These are phyloP conservation scores for Brachionichthys hirsutus DNA, from an alignment of 2,113 vertebrate species.

Conservation along the genomic window DNA sequence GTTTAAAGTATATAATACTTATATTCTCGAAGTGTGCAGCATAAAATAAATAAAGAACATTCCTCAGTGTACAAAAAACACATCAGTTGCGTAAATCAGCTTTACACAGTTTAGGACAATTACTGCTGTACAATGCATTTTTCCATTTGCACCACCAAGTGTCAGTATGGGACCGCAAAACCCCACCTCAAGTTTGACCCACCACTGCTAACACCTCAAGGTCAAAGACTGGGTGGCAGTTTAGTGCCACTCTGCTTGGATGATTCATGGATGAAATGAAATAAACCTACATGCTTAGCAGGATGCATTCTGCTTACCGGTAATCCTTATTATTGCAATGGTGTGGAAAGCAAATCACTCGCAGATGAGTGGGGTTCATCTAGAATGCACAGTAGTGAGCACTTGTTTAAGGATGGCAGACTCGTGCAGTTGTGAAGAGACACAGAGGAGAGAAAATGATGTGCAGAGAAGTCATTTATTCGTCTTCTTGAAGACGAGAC, in stretches of 20 bases:
- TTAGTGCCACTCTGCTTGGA: not conserved
- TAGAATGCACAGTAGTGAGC: too few relatives aligned
- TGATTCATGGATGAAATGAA: constrained; percentile 5
- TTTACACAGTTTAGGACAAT: too few relatives aligned
- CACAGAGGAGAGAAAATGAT: not conserved
- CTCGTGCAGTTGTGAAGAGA: not conserved
- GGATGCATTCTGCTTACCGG: constrained; percentile 13
- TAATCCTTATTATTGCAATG: constrained; percentile 8
- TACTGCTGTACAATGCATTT: constrained; percentile 6
- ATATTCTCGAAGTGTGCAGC: too few relatives aligned
- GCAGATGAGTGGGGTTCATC: not conserved
- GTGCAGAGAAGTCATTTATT: too few relatives aligned
- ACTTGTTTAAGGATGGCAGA: too few relatives aligned
- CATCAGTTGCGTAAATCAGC: too few relatives aligned
- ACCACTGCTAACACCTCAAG: not conserved
- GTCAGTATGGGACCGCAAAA: constrained; percentile 42
- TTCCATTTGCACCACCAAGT: constrained; percentile 17
- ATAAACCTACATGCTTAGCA: not conserved
- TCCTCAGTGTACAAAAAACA: too few relatives aligned
- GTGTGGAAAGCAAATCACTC: not conserved
- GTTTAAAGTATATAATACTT: too few relatives aligned
- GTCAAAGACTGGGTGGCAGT: constrained; percentile 28
- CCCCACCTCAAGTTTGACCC: too few relatives aligned
- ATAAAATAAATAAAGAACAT: too few relatives aligned
- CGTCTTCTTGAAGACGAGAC: too few relatives aligned